Conservation (phyloP, 2,797 vertebrate species). For the Manis pentadactyla region DNA sequence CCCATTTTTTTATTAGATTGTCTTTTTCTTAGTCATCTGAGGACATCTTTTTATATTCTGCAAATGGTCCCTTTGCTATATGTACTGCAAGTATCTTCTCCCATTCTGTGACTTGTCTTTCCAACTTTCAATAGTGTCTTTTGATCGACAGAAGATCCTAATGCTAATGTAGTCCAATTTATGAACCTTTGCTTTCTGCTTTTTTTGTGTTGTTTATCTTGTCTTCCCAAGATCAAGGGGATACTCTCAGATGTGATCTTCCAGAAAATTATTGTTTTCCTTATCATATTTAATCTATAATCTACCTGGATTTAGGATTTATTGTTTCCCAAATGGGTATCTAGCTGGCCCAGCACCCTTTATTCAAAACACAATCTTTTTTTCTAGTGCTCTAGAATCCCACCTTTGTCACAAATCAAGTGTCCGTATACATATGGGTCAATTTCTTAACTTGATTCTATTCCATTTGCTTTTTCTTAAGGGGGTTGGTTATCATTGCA, state of each 20-base stretch:
- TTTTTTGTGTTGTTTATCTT: not conserved
- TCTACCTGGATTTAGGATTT: not conserved
- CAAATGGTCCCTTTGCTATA: not conserved
- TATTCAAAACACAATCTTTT: not conserved
- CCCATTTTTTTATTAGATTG: not conserved
- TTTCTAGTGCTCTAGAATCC: not conserved
- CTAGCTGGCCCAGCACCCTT: not conserved
- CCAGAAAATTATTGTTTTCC: not conserved
- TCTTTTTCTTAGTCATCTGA: not conserved
- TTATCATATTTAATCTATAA: not conserved
- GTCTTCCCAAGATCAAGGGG: not conserved
- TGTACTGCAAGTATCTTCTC: not conserved
- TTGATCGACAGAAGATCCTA: not conserved
- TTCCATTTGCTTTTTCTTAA: not conserved
- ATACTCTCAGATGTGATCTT: not conserved
- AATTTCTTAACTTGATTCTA: not conserved
- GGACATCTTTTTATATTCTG: not conserved
- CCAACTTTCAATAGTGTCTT: not conserved
- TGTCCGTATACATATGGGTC: not conserved
- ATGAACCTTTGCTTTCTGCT: not conserved
- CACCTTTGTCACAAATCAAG: not conserved
- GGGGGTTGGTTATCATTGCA: not conserved
- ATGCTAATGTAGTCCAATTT: not conserved
- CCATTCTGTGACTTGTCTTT: not conserved
- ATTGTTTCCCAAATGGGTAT: not conserved